phyloP scores from a whole-genome alignment of 2,888 invertebrate genomes.

The Stenodera caucasica region DNA sequence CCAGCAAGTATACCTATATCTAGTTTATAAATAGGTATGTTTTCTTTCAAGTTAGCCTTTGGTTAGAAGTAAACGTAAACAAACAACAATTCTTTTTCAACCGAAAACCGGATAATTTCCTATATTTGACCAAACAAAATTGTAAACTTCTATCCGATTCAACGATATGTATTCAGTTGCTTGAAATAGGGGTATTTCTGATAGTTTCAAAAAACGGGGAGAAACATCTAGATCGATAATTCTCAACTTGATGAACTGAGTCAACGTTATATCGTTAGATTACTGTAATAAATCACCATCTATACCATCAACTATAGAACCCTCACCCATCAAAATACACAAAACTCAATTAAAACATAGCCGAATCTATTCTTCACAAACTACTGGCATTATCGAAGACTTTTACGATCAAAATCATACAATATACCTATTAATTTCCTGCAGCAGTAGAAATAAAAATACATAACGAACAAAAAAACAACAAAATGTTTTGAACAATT shows the following conservation, averaged over 20 bases:
- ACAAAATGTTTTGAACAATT: background rate
- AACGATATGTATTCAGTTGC: no score
- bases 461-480: background rate
- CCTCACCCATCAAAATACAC: background rate
- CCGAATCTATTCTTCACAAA: background rate
- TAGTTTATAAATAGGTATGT: background rate
- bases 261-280: background rate
- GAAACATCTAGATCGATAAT: background rate
- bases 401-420: background rate
- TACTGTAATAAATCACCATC: background rate
- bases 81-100: slow-evolving; percentile 1
- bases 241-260: background rate
- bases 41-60: slow-evolving; percentile 1
- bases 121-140: no score
- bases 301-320: background rate
- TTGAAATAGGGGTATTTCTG: no score
- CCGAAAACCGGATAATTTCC: no score
- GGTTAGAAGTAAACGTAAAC: slow-evolving; percentile 11
- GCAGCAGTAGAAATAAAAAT: background rate
- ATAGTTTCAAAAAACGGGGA: no score
- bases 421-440: background rate
- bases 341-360: background rate
- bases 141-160: no score
- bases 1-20: no score
- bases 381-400: background rate